Evolutionary conservation across 2,797 vertebrate genomes (phyloP), one percentile per base, ranked within the genome.

Genomic region (Gymnoscopelus microlampas): DNA sequence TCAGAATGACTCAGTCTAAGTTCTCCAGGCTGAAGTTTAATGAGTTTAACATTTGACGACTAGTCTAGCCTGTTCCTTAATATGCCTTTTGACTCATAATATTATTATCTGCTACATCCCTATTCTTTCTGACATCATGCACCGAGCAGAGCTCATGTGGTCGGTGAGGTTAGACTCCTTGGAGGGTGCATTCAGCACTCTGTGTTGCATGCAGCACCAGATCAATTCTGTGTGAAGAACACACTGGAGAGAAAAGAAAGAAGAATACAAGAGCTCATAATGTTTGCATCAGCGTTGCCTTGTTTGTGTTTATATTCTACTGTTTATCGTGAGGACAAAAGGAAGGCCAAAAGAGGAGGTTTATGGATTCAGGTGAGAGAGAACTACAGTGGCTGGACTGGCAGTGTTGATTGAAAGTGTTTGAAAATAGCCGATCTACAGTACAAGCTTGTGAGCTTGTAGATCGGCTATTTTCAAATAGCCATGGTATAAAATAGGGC

Each of bases 41-140:
- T 90, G 73, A 90, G 78, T 24, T 63, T 89, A 90, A 92, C 88
- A 90, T 92, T 90, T 89, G 79, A 68, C 72, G 77, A 76, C 76
- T 83, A 64, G 11, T 82, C 77, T 29, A 29, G 26, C 26, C 26
- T 29, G 26, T 29, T 29, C 26, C 26, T 29, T 29, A 29, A 19
- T 19, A 19, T 3, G 35, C 60, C 80, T 60, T 10, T 57, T 89
- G 92, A 89, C 84, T 91, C 85, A 83, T 66, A 3, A 83, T 77
- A 80, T 60, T 66, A 3, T 84, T 77, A 80, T 60, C 60, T 54
- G 19, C 56, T 13, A 60, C 68, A 77, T 57, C 54, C 74, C 58
- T 63, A 80, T 86, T 81, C 58, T 50, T 74, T 87, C 62, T 85
- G 86, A 88, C 87, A 84, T 65, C 12, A 62, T 78, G 80, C 72